These are phyloP conservation scores for Pentalonia nigronervosa DNA, from an alignment of 1,140 invertebrate genomes.

Conservation along the genomic window DNA sequence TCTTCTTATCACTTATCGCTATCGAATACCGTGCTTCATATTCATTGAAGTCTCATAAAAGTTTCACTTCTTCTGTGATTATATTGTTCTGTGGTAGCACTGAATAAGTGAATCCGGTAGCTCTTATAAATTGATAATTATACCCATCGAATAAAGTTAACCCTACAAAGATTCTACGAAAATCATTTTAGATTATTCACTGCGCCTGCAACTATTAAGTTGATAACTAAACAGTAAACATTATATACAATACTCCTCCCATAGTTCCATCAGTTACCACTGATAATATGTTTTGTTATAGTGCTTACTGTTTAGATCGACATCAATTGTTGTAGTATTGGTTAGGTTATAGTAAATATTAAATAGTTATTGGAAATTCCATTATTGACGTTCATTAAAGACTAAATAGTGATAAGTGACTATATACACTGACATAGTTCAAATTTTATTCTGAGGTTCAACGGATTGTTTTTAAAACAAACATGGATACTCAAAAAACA, in stretches of 20 bases:
- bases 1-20: no score
- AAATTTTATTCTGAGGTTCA: neutral
- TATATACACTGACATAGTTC: neutral
- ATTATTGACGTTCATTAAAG: neutral
- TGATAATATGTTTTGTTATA: neutral
- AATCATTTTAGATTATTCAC: neutral
- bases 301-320: no score
- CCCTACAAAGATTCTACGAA: no score
- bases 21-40: no score
- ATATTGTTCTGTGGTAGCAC: no score
- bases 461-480: neutral
- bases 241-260: no score
- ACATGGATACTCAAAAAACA: constrained; percentile 42
- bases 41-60: no score
- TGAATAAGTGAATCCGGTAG: neutral
- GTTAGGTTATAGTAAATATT: neutral
- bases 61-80: no score
- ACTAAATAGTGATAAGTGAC: neutral
- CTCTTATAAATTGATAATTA: no score
- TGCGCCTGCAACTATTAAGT: neutral
- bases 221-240: neutral
- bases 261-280: no score
- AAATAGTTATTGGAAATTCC: neutral
- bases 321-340: neutral
- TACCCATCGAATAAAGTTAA: no score